Base-by-base conservation (phyloP, 2,888 invertebrate species). In the Oeneis ivallda region DNA sequence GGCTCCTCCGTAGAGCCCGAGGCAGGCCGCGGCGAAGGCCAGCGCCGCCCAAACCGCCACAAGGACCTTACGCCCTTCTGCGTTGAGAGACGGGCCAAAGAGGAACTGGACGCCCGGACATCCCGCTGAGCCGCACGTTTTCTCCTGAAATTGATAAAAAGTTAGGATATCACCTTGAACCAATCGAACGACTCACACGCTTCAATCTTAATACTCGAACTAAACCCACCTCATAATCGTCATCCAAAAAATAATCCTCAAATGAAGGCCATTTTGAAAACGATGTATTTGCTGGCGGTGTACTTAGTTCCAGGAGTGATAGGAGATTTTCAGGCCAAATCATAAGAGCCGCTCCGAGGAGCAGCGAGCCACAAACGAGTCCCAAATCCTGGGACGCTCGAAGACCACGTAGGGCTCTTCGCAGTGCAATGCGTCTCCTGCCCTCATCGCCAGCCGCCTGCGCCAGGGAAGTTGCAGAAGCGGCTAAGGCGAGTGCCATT, bases 391-490 rank as follows among this genome's bases (percentile, higher is more conserved):
- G 92, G 5, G 92, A 88, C 0, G 89, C 91, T 10, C 91, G 78
- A 6, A 92, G 78, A 26, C 88, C 92, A 37, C 92, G 76, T 47
- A 91, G 65, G 1, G 87, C 81, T 77, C 93, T 73, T 73, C 92
- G 68, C 71, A 93, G 63, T 69, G 90, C 79, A 68, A 86, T 74
- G 76, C 90, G 79, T 61, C 88, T 77, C 62, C 89, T 83, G 8
- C 76, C 72, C 65, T 92, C 92, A 75, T 92, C 92, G 64, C 90
- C 89, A 0, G 89, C 88, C 0, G 92, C 89, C 75, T 94, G 94
- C 0, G 94, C 90, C 19, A 93, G 78, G 0, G 93, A 89, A n/a
- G 93, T 93, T 3, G 94, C 90, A 2, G 93, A 93, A 1, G 93
- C 93, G 1, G 93, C 92, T 47, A 94, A 74, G 0, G 94, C 92